Base-by-base conservation (phyloP, 2,888 invertebrate species). In the Loripinus fragilis region DNA sequence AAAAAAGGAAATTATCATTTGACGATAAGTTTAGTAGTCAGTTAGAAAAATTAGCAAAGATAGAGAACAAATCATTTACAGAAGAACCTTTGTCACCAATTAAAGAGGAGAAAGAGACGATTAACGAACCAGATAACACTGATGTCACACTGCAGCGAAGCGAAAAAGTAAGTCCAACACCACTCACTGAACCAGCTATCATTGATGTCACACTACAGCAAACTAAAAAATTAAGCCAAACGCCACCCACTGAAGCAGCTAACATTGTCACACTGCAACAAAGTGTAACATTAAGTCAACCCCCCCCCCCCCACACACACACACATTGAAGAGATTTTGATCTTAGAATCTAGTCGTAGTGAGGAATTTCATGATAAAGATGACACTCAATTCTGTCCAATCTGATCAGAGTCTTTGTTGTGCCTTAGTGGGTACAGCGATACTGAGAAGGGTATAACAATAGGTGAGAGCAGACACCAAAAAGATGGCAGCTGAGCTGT, bases 31-130 rank as follows among this genome's bases (percentile, higher is more conserved):
- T 42, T 15, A 42, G 25, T 25, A n/a, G 28, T 2, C 45, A 68
- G 30, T 45, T 68, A n/a, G 8, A 42, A 20, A 68, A 68, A 68
- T n/a, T n/a, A n/a, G n/a, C 67, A 10, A 67, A 67, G 25, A 67
- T 67, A 23, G 67, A 67, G 25, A 28, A 42, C 1, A 42, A 38
- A 25, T 12, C n/a, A 10, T 30, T 67, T 23, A 25, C 28, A 17
- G 66, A 66, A 20, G 66, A 66, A 15, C 20, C 20, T 42, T 42
- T n/a, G 42, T 17, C 42, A 42, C 12, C 8, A 42, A 42, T 42
- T 12, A 42, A 12, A 12, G 42, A 42, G 17, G 42, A 17, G 42
- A 42, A 12, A 12, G 17, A 12, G 42, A 42, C 17, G 17, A 42
- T 12, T 42, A 12, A 42, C 42, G 8, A 42, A 17, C 8, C 42